A percentile compares a stretch with the other conserved stretches of the same genome.
These are phyloP conservation scores for Intellagama lesueurii DNA, from an alignment of 2,797 vertebrate genomes.

Conservation along the genomic window DNA sequence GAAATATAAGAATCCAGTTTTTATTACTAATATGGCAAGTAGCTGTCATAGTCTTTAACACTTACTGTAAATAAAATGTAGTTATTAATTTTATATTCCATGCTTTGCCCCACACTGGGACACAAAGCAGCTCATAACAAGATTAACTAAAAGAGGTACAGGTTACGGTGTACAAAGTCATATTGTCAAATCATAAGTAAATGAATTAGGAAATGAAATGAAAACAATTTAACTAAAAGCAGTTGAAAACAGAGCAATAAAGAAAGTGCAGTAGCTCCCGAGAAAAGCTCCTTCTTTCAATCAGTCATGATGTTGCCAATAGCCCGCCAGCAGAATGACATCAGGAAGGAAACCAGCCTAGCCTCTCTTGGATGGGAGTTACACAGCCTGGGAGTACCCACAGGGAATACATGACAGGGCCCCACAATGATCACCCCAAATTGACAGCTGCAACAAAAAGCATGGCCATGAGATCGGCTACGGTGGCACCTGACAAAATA, in stretches of 20 bases:
- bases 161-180: neutral
- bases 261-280: neutral
- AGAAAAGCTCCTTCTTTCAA: neutral
- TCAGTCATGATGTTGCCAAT: neutral
- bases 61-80: neutral
- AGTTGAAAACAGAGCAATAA: neutral
- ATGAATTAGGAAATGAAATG: neutral
- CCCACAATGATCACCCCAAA: neutral
- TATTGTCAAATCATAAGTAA: too few species aligned
- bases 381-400: neutral
- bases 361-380: too few species aligned
- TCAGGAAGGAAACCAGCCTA: too few species aligned
- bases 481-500: too few species aligned
- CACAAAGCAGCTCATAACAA: neutral
- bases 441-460: too few species aligned
- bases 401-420: neutral
- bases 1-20: neutral
- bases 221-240: neutral
- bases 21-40: neutral
- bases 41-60: neutral
- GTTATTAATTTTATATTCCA: neutral
- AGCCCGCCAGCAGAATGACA: neutral
- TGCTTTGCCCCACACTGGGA: neutral
- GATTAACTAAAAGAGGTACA: neutral
- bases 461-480: too few species aligned